These are phyloP conservation scores for Ataeniobius toweri DNA, from an alignment of 2,797 vertebrate species.

Conservation along the genomic window DNA sequence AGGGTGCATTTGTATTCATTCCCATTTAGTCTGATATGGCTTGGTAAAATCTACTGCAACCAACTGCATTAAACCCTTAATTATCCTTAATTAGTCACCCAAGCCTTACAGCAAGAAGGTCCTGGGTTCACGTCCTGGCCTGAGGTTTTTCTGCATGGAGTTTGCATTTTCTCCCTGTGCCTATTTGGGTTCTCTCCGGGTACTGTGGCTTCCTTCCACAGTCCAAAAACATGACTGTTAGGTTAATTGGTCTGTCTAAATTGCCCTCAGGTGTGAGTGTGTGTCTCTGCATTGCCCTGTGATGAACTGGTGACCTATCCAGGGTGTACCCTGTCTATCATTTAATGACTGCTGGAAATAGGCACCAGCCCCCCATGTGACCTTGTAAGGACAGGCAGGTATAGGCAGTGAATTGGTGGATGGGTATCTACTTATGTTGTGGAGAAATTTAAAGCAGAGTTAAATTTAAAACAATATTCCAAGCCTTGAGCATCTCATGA, in stretches of 20 bases:
- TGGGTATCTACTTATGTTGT: too few relatives aligned
- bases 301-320: too few relatives aligned
- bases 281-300: background rate
- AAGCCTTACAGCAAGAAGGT: background rate
- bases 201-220: background rate
- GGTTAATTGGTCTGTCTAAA: background rate
- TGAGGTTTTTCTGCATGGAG: background rate
- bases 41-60: background rate
- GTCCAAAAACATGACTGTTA: background rate
- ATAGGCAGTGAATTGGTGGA: too few relatives aligned
- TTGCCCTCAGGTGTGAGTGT: background rate
- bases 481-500: background rate
- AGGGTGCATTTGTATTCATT: background rate
- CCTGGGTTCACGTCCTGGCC: background rate
- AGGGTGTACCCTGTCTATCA: too few relatives aligned
- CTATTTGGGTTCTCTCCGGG: background rate
- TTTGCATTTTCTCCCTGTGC: background rate
- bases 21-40: background rate
- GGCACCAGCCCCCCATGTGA: too few relatives aligned
- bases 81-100: too few relatives aligned
- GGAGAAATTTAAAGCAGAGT: too few relatives aligned
- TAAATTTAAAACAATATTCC: too few relatives aligned
- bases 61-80: background rate
- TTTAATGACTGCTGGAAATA: too few relatives aligned
- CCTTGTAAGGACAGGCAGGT: too few relatives aligned